Base-by-base conservation (phyloP, 2,797 vertebrate genomes). In the Tapirus indicus region DNA sequence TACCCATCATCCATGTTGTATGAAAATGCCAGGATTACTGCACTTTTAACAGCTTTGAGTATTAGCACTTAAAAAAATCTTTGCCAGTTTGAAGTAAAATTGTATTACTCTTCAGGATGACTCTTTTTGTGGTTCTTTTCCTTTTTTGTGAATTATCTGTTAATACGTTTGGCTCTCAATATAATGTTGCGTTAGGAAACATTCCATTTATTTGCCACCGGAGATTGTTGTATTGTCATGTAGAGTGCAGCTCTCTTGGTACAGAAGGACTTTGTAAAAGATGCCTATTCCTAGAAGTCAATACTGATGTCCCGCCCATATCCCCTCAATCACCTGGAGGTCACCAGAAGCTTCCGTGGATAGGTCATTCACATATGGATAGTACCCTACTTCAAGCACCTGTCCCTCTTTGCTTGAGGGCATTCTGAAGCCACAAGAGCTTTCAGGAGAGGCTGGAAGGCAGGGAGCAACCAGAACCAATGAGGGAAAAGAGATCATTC, bases 81-180 rank as follows among this genome's bases (percentile, higher is more conserved):
- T 49, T 35, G 16, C 29, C 85, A 41, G 25, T 75, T 69, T 93
- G 72, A 88, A 13, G 29, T n/a, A n/a, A 95, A 94, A 75, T 47
- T 88, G 38, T 44, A 38, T 41, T 71, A 54, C 38, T 94, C n/a
- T 72, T 87, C 35, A 80, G 41, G 90, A 80, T 82, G 78, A 79
- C 21, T 32, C 4, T 60, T 91, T 77, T 66, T 79, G 23, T 62
- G 47, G 4, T 75, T 83, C 54, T 58, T 56, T 88, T 69, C 8
- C 41, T 32, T 86, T 95, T 44, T 71, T 64, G 25, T 64, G 16
- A 94, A 84, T 74, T 68, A 13, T 6, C 54, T 86, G 20, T 80
- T 96, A 60, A 62, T 38, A 72, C 68, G 25, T 60, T 80, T 91
- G 44, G 41, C 38, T 97, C 60, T 89, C 74, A 90, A 74, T 74